Evolutionary conservation across 1,140 invertebrate species (phyloP).

Genomic region (Cydia splendana): DNA sequence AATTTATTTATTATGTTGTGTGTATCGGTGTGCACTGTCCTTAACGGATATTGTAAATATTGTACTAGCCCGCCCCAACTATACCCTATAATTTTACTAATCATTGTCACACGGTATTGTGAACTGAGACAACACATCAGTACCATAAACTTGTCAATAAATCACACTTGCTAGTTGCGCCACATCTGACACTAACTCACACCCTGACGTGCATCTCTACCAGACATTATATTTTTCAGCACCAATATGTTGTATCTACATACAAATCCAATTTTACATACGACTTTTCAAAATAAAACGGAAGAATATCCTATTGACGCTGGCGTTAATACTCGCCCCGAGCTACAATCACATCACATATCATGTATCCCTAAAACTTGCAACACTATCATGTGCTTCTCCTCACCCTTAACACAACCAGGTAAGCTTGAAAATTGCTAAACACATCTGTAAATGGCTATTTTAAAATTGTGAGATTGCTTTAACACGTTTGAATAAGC

Average conservation of each 20-base stretch:
- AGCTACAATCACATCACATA: slow-evolving; percentile 15
- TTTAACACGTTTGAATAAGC: neutral
- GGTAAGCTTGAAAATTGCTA: neutral
- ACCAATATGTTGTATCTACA: neutral
- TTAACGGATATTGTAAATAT: too few relatives aligned
- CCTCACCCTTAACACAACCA: neutral
- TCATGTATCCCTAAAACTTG: slow-evolving; percentile 23
- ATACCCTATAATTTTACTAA: neutral
- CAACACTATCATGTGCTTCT: neutral
- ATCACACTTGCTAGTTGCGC: neutral
- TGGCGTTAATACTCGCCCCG: slow-evolving; percentile 22
- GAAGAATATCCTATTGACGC: neutral
- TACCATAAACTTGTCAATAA: neutral
- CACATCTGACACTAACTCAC: slow-evolving; percentile 1
- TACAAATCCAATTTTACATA: neutral
- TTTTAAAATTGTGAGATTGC: neutral
- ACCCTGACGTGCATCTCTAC: neutral
- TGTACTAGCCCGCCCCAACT: neutral
- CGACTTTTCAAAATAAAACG: neutral
- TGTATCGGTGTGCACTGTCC: too few relatives aligned
- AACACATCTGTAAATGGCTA: neutral
- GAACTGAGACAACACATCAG: neutral
- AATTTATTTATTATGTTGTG: too few relatives aligned
- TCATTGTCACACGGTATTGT: neutral
- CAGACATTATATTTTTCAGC: neutral